These are phyloP conservation scores for Drosophila saltans DNA, from an alignment of 1,140 invertebrate species.

Conservation along the genomic window DNA sequence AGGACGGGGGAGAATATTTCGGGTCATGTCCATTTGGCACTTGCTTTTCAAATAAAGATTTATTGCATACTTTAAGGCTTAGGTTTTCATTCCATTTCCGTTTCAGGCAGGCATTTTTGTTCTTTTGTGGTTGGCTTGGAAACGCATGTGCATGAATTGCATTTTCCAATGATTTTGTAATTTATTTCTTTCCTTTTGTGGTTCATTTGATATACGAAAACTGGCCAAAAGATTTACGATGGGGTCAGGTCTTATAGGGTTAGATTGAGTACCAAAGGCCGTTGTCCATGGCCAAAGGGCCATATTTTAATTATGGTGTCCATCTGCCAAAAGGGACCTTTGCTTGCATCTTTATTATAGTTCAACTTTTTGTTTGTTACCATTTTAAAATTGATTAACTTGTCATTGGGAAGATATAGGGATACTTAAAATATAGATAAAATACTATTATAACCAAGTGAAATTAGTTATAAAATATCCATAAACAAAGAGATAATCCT, in stretches of 20 bases:
- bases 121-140: not conserved
- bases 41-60: slow-evolving; percentile 30
- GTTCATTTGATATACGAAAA: slow-evolving; percentile 31
- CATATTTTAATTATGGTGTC: slow-evolving; percentile 5
- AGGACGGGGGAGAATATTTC: not conserved
- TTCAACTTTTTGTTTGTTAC: not conserved
- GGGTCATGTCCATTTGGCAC: slow-evolving; percentile 10
- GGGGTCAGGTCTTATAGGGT: not conserved
- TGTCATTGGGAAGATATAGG: not conserved
- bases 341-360: not conserved
- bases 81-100: slow-evolving; percentile 19
- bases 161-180: slow-evolving; percentile 47
- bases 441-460: not conserved
- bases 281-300: not conserved
- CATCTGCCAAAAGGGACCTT: not conserved
- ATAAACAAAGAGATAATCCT: too few relatives aligned
- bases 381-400: not conserved
- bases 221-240: slow-evolving; percentile 26
- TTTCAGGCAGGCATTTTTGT: not conserved
- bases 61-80: slow-evolving; percentile 36
- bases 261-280: not conserved
- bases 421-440: not conserved
- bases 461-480: too few relatives aligned
- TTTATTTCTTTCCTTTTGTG: slow-evolving; percentile 52
- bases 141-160: slow-evolving; percentile 39